Base-by-base conservation (phyloP, 2,113 vertebrate genomes). In the Mobula hypostoma region DNA sequence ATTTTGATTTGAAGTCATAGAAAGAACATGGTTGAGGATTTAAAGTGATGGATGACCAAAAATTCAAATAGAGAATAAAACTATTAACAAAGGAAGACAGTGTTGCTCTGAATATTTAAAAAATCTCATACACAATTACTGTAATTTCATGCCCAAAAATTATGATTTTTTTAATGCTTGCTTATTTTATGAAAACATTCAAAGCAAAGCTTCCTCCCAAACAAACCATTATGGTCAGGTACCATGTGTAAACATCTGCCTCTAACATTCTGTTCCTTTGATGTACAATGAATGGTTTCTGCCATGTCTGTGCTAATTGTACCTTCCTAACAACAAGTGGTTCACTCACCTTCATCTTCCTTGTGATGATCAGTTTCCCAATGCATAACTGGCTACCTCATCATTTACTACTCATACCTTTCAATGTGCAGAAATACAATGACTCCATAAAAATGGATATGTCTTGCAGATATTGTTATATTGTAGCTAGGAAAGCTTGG, bases 161-260 rank as follows among this genome's bases (percentile, higher is more conserved):
- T 74, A 56, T 56, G 56, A 56, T 76, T 36, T 74, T 48, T 6
- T 56, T 36, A 48, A 74, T 2, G 11, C 91, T 15, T 24, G 48
- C 36, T 15, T 12, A 74, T 56, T 93, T 19, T 27, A 48, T 29
- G 32, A 74, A 74, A 74, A 21, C 70, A 72, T 24, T 93, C 40
- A 93, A 72, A 93, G n/a, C 91, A 72, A 74, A 24, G 2, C 36
- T 48, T 56, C 68, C 19, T 72, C 70, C 36, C 91, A 93, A 40
- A 19, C 36, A 72, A 48, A 93, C 36, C 68, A 93, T 2, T 27
- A 72, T 94, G 94, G 94, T 95, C 95, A 95, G 63, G 95, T 95
- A 95, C 96, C 97, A 97, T 96, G 96, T 97, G 96, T 96, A 63
- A 94, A 56, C 94, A 94, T 95, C 94, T 88, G 66, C 70, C 88